phyloP scores from a whole-genome alignment of 2,113 vertebrate species.

The Tetraodon nigroviridis region DNA sequence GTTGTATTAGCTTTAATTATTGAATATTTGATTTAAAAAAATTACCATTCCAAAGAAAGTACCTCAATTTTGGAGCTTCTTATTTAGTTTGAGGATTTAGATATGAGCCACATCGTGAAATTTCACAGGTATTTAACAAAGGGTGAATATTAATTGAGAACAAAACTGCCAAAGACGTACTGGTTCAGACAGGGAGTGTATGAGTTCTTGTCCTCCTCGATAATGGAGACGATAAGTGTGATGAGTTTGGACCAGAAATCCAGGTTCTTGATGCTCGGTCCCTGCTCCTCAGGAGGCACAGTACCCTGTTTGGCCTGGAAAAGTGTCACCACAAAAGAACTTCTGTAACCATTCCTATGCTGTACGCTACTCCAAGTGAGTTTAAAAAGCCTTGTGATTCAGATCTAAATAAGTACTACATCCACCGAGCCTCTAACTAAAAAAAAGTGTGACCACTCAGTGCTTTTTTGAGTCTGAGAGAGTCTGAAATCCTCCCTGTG shows the following conservation, averaged over 20 bases:
- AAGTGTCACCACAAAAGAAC: not conserved
- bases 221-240: slow-evolving; percentile 97
- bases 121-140: not conserved
- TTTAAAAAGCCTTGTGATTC: not conserved
- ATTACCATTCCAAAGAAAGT: no score
- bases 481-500: slow-evolving; percentile 2
- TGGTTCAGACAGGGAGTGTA: slow-evolving; percentile 98
- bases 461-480: not conserved
- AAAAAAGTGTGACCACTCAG: not conserved
- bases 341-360: no score
- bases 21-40: no score
- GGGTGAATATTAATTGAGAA: not conserved
- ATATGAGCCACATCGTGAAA: not conserved
- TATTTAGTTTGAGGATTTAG: not conserved
- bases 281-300: slow-evolving; percentile 93
- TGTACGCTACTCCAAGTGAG: not conserved
- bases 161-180: slow-evolving; percentile 70
- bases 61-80: no score
- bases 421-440: not conserved
- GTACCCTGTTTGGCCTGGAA: slow-evolving; percentile 88
- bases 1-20: no score
- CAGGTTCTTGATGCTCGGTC: slow-evolving; percentile 97
- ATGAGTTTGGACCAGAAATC: slow-evolving; percentile 99
- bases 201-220: slow-evolving; percentile 98
- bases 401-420: not conserved